Conservation (phyloP, 2,888 invertebrate species). For the Hypena proboscidalis region DNA sequence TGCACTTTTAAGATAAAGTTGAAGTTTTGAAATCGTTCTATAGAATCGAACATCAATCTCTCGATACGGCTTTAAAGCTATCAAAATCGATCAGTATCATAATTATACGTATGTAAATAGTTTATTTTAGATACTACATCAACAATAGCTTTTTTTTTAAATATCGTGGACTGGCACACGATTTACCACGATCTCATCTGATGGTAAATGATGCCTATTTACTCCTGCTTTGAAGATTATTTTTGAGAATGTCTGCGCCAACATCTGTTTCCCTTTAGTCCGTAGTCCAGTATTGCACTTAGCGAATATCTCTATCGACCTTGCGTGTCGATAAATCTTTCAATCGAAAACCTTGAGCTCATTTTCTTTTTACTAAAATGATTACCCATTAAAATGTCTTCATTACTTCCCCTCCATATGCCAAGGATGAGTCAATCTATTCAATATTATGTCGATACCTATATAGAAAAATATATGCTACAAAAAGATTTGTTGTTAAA, state of each 20-base stretch:
- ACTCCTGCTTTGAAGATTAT: constrained; percentile 10
- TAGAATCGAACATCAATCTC: too few species aligned
- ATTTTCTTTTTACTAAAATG: constrained; percentile 60
- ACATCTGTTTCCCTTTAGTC: constrained; percentile 53
- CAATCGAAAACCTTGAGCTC: constrained; percentile 64
- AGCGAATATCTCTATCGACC: constrained; percentile 53
- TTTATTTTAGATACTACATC: too few species aligned
- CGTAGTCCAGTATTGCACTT: constrained; percentile 51
- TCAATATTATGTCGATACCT: too few species aligned
- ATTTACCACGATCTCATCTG: not conserved
- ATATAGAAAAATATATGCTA: too few species aligned
- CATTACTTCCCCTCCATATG: constrained; percentile 67
- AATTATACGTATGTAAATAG: too few species aligned
- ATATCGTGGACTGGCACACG: too few species aligned
- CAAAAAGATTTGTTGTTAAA: too few species aligned
- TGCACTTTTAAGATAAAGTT: too few species aligned
- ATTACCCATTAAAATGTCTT: constrained; percentile 65
- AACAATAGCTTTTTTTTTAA: too few species aligned
- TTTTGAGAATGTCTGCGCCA: constrained; percentile 28
- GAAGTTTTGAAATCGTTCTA: too few species aligned
- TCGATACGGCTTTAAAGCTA: too few species aligned
- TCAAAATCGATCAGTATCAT: too few species aligned
- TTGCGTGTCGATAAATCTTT: constrained; percentile 55
- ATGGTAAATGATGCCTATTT: constrained; percentile 23
- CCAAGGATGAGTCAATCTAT: constrained; percentile 55